Base-by-base conservation (phyloP, 2,797 vertebrate genomes). In the Pangasius mekongensis region DNA sequence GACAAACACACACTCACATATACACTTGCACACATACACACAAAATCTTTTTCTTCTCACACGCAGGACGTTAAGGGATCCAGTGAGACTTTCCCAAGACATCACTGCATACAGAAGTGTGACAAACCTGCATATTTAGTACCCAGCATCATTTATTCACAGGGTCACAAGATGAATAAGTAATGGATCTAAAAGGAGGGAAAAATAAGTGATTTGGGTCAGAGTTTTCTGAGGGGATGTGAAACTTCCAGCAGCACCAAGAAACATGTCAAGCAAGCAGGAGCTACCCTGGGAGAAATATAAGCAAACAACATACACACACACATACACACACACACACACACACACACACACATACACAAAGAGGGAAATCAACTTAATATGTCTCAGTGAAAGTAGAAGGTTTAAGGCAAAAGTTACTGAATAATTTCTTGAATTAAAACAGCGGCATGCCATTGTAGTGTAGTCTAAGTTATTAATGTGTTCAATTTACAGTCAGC, bases 181-280 rank as follows among this genome's bases (percentile, higher is more conserved):
- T 87, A 82, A 89, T 89, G 36, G 62, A 88, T 83, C 64, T 87
- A 82, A 90, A 88, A 86, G 83, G 64, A 14, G 49, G 13, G 52
- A 36, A 58, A 86, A 87, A 85, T 66, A 83, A 81, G 76, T 73
- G 86, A 92, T 89, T 88, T 87, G 86, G 88, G 71, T 92, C 80
- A 84, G 54, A 62, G 49, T 6, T 80, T 89, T 90, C 71, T 85
- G 83, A 81, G 82, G 56, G 18, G n/a, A 54, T 83, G 83, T 85
- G 83, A 84, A 87, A 89, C 58, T 88, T 91, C 87, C 82, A 88
- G 85, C 73, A 83, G 86, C 10, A 14, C 22, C 16, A 67, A 43
- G 36, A 39, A 71, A 86, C 77, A 66, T 69, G 87, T 76, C 88
- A 74, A 83, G 62, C 56, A 84, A 33, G 71, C 74, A 84, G 30